A percentile compares a stretch with the other conserved stretches of the same genome.
These are phyloP conservation scores for Abrostola triplasia DNA, from an alignment of 2,888 invertebrate genomes.

Conservation along the genomic window DNA sequence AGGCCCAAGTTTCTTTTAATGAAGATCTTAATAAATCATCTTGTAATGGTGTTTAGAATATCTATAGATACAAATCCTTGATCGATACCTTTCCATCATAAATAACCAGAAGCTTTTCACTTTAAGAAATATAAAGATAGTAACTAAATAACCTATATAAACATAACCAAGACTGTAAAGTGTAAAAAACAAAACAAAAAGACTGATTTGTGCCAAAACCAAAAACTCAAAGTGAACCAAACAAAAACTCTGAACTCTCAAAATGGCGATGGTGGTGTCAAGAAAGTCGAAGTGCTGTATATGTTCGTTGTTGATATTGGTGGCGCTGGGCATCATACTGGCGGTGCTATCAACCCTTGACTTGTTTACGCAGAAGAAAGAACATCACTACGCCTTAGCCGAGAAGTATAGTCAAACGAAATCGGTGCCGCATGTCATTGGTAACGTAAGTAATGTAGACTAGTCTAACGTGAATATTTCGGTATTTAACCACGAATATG, in stretches of 20 bases:
- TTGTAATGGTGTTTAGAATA: too few relatives aligned
- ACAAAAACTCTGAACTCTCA: conserved; percentile 36
- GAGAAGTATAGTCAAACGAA: conserved; percentile 74
- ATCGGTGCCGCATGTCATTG: conserved; percentile 61
- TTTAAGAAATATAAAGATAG: background rate
- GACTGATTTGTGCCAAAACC: conserved; percentile 54
- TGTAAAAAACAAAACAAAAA: conserved; percentile 20
- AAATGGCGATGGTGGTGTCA: conserved; percentile 83
- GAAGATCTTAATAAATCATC: too few relatives aligned
- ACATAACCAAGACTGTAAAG: conserved; percentile 1
- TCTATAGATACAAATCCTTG: too few relatives aligned
- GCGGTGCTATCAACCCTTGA: conserved; percentile 75
- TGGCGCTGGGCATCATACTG: conserved; percentile 72
- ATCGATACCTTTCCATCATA: too few relatives aligned
- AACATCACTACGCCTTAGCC: conserved; percentile 67
- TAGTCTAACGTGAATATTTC: background rate
- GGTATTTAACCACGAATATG: background rate
- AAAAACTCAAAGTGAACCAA: conserved; percentile 25
- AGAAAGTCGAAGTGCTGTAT: conserved; percentile 76
- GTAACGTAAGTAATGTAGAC: conserved; percentile 65
- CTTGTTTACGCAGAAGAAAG: conserved; percentile 58
- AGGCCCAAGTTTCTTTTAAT: too few relatives aligned
- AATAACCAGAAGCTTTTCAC: too few relatives aligned
- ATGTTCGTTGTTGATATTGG: conserved; percentile 68
- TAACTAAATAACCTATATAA: background rate